Evolutionary conservation across 2,888 invertebrate genomes (phyloP).

Genomic region (Mesochorus sp.): DNA sequence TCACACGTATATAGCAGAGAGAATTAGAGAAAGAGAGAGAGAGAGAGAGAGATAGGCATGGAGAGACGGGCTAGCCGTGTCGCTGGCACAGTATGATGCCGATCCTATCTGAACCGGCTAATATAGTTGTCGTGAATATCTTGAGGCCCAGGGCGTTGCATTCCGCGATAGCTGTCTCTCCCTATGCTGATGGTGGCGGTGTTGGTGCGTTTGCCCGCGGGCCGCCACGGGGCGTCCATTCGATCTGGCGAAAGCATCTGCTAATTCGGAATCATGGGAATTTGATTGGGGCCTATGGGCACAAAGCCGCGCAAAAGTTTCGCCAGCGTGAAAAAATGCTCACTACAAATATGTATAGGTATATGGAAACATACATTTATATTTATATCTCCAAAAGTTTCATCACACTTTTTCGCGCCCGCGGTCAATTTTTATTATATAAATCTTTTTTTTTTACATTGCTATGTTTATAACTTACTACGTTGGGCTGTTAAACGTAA

Average conservation of each 20-base stretch:
- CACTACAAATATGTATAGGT: neutral
- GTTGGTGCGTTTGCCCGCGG: constrained; percentile 60
- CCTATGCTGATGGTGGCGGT: constrained; percentile 13
- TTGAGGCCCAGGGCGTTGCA: constrained; percentile 77
- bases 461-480: neutral
- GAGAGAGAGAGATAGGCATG: constrained; percentile 67
- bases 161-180: constrained; percentile 75
- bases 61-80: constrained; percentile 72
- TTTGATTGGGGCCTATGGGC: constrained; percentile 76
- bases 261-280: constrained; percentile 82
- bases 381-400: constrained; percentile 33
- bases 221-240: constrained; percentile 80
- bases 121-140: constrained; percentile 82
- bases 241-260: constrained; percentile 82
- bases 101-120: constrained; percentile 81
- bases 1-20: neutral
- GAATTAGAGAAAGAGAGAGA: constrained; percentile 47
- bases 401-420: constrained; percentile 31
- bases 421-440: constrained; percentile 15
- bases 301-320: constrained; percentile 6
- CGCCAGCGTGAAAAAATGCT: constrained; percentile 20
- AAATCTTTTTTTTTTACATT: neutral
- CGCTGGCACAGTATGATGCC: constrained; percentile 80
- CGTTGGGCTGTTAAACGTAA: neutral
- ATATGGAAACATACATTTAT: too few relatives aligned